Conservation (phyloP, 2,113 vertebrate species). For the Sitta europaea region DNA sequence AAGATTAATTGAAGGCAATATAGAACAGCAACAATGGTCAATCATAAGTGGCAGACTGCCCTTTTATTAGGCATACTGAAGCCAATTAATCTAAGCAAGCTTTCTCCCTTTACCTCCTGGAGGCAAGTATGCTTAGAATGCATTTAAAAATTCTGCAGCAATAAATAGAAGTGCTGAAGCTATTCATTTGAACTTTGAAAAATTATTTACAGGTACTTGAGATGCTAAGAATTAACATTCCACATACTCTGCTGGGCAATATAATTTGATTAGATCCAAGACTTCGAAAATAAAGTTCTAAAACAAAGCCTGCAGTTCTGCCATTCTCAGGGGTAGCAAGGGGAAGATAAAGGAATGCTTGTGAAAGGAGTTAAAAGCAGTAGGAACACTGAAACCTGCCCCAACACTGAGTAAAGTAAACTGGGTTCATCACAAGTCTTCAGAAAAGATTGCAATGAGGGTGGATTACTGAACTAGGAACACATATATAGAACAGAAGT, state of each 20-base stretch:
- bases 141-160: slow-evolving; percentile 14
- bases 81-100: slow-evolving; percentile 12
- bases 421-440: background rate
- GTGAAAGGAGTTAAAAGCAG: background rate
- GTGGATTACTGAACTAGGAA: background rate
- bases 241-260: background rate
- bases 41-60: slow-evolving; percentile 14
- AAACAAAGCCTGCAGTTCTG: background rate
- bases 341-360: background rate
- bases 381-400: background rate
- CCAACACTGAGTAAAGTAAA: background rate
- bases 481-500: background rate
- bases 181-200: slow-evolving; percentile 29
- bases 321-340: background rate
- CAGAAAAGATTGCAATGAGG: background rate
- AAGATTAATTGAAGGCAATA: slow-evolving; percentile 43
- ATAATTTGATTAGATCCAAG: background rate
- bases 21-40: slow-evolving; percentile 13
- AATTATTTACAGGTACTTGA: slow-evolving; percentile 1
- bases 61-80: slow-evolving; percentile 27
- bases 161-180: background rate
- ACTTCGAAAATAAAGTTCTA: background rate
- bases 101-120: slow-evolving; percentile 7
- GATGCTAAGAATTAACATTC: background rate
- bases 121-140: background rate